Percentiles rank a stretch among this genome's conserved stretches.
Evolutionary conservation across 2,113 vertebrate genomes (phyloP).

Genomic region (Lepus europaeus): DNA sequence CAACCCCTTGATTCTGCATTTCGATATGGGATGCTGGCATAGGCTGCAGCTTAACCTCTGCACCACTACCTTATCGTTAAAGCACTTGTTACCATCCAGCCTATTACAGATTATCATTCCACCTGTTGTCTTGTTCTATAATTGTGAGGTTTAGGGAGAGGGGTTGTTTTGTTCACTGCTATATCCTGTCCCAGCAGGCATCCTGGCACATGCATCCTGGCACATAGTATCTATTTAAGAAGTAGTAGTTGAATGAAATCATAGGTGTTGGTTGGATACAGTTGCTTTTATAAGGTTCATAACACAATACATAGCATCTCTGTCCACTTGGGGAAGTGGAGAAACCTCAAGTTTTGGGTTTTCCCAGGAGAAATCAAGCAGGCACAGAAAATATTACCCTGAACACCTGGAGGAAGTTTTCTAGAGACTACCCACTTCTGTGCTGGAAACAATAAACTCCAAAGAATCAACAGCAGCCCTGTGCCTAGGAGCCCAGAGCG

Average conservation of each 20-base stretch:
- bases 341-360: not conserved
- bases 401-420: conserved; percentile 9
- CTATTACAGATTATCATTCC: not conserved
- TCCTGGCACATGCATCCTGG: not conserved
- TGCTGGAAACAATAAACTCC: not conserved
- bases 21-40: too few relatives aligned
- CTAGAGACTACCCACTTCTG: not conserved
- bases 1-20: too few relatives aligned
- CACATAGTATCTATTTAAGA: not conserved
- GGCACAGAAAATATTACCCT: conserved; percentile 18
- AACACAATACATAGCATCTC: not conserved
- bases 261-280: not conserved
- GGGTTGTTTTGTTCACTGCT: not conserved
- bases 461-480: not conserved
- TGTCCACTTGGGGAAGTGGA: conserved; percentile 31
- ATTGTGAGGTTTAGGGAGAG: not conserved
- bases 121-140: too few relatives aligned
- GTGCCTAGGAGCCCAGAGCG: not conserved
- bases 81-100: not conserved
- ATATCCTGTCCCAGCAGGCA: not conserved
- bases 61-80: not conserved
- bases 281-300: conserved; percentile 29
- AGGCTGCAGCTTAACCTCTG: too few relatives aligned
- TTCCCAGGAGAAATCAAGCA: conserved; percentile 20
- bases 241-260: not conserved